Evolutionary conservation across 1,140 invertebrate genomes (phyloP).

Genomic region (Leucophenga varia): DNA sequence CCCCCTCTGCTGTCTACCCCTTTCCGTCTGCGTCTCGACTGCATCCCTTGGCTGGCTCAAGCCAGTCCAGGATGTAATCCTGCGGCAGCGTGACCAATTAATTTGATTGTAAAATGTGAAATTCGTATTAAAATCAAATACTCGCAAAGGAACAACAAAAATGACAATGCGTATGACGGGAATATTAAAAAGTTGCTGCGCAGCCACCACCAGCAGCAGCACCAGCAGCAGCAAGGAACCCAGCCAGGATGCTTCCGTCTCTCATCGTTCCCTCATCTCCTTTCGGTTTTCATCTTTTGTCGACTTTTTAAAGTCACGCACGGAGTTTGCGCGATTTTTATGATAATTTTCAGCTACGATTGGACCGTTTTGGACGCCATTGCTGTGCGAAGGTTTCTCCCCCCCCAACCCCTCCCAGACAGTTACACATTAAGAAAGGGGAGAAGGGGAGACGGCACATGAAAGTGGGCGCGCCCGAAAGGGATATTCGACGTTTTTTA

Average conservation of each 20-base stretch:
- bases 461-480: no score
- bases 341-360: slow-evolving; percentile 45
- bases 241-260: slow-evolving; percentile 20
- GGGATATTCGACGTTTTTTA: slow-evolving; percentile 37
- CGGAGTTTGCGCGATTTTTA: slow-evolving; percentile 51
- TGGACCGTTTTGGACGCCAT: slow-evolving; percentile 39
- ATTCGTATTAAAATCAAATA: slow-evolving; percentile 56
- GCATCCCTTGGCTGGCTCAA: slow-evolving; percentile 43
- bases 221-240: slow-evolving; percentile 1
- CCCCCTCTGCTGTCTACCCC: no score
- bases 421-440: background rate
- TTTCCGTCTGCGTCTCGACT: no score
- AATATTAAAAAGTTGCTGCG: slow-evolving; percentile 45
- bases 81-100: slow-evolving; percentile 54
- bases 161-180: slow-evolving; percentile 48
- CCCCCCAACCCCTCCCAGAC: background rate
- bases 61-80: slow-evolving; percentile 41
- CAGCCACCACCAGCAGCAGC: slow-evolving; percentile 26
- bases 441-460: slow-evolving; percentile 9
- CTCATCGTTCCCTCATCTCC: background rate
- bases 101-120: slow-evolving; percentile 56
- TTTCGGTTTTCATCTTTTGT: slow-evolving; percentile 13
- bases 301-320: slow-evolving; percentile 45
- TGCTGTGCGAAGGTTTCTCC: slow-evolving; percentile 22
- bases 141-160: no score